phyloP scores from a whole-genome alignment of 2,888 invertebrate genomes.

The Druceiella hillmani region DNA sequence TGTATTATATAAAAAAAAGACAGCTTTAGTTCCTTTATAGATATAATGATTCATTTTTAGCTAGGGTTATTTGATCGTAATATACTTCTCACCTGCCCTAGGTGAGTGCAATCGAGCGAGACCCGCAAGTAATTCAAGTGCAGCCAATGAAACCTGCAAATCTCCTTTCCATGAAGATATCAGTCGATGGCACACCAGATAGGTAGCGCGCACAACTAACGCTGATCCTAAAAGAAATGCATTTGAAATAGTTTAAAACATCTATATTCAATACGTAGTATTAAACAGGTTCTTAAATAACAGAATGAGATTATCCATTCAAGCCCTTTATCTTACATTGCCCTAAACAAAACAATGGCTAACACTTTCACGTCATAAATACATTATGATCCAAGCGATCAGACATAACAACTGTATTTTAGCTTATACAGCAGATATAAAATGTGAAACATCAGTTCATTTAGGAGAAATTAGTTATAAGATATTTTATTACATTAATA shows the following conservation, averaged over 20 bases:
- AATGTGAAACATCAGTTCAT: too few species aligned
- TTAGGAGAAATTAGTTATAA: too few species aligned
- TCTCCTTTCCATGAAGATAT: conserved; percentile 97
- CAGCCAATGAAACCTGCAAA: conserved; percentile 88
- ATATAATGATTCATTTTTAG: neutral
- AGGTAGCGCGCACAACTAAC: conserved; percentile 86
- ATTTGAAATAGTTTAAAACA: conserved; percentile 11
- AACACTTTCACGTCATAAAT: too few species aligned
- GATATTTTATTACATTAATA: too few species aligned
- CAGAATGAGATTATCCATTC: too few species aligned
- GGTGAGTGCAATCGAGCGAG: conserved; percentile 85
- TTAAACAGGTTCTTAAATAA: too few species aligned
- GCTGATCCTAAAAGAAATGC: conserved; percentile 52
- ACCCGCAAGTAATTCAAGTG: conserved; percentile 85
- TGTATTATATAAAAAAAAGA: conserved; percentile 29
- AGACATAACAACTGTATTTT: too few species aligned
- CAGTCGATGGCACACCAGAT: conserved; percentile 89
- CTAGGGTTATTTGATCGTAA: neutral
- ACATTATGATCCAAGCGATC: too few species aligned
- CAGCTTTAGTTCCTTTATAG: neutral
- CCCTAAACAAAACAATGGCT: too few species aligned
- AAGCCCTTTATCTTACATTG: too few species aligned
- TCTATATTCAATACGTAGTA: conserved; percentile 62
- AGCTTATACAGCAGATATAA: too few species aligned
- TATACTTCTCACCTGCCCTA: conserved; percentile 67